Conservation (phyloP, 2,797 vertebrate genomes). For the Spheniscus humboldti region DNA sequence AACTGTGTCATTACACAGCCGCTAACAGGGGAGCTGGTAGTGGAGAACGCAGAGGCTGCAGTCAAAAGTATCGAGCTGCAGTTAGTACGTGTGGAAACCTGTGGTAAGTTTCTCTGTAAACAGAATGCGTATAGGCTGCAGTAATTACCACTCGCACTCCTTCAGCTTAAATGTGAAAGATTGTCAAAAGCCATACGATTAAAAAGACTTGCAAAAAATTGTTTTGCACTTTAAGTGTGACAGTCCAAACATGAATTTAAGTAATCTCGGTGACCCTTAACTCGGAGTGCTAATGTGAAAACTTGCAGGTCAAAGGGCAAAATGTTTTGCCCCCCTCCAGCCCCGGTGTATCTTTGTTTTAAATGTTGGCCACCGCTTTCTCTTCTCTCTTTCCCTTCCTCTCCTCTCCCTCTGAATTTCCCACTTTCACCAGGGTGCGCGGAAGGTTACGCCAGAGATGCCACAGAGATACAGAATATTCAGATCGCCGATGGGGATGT, state of each 20-base stretch:
- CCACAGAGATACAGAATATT: slow-evolving; percentile 98
- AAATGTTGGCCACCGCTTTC: not conserved
- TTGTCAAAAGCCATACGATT: no score
- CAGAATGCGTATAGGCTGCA: accelerated
- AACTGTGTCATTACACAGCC: slow-evolving; percentile 90
- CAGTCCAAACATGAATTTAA: not conserved
- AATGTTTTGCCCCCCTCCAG: not conserved
- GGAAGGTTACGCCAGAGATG: slow-evolving; percentile 93
- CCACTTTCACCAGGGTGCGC: slow-evolving; percentile 82
- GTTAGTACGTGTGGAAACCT: slow-evolving; percentile 95
- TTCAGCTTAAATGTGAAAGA: not conserved
- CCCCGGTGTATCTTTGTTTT: accelerated
- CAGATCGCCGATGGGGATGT: slow-evolving; percentile 96
- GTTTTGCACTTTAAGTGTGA: not conserved
- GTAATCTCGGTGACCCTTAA: accelerated
- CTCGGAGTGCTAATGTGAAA: not conserved
- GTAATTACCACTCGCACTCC: not conserved
- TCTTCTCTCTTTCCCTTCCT: not conserved
- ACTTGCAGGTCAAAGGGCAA: not conserved
- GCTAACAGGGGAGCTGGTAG: slow-evolving; percentile 87
- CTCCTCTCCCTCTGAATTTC: not conserved
- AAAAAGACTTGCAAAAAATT: not conserved
- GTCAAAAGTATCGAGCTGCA: slow-evolving; percentile 94
- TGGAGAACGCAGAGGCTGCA: slow-evolving; percentile 88
- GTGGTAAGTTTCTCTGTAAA: slow-evolving; percentile 76